These are phyloP conservation scores for Stegastes partitus DNA, from an alignment of 2,113 vertebrate species.

Conservation along the genomic window DNA sequence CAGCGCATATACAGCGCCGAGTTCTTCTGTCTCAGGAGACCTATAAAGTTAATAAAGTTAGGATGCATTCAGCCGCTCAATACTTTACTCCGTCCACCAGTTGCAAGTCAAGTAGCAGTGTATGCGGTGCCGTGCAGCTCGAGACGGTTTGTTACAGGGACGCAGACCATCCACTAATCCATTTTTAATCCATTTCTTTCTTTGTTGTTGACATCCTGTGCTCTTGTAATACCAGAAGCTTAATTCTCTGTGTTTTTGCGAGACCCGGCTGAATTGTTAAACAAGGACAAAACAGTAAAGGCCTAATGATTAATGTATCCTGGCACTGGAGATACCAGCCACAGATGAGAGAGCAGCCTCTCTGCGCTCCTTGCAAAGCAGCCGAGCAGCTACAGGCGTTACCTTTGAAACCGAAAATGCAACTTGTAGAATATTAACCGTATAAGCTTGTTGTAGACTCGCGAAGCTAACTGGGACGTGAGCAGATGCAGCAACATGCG, in stretches of 20 bases:
- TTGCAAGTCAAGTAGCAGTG: conserved; percentile 17
- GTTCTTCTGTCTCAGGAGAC: neutral
- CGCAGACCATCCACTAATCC: conserved; percentile 24
- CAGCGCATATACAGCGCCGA: neutral
- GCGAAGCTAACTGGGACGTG: conserved; percentile 17
- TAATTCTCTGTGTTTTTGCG: conserved; percentile 22
- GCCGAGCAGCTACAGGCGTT: conserved; percentile 24
- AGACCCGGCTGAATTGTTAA: conserved; percentile 36
- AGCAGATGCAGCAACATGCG: conserved; percentile 13
- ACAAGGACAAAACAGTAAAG: conserved; percentile 35
- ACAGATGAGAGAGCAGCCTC: conserved; percentile 34
- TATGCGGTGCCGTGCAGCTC: conserved; percentile 11
- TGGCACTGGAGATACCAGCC: conserved; percentile 9
- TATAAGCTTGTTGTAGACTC: conserved; percentile 16
- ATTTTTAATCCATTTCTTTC: conserved; percentile 49
- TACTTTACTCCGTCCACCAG: neutral
- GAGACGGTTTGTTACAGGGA: conserved; percentile 22
- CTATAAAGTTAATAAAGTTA: neutral
- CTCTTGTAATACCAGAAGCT: conserved; percentile 41
- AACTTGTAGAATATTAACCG: conserved; percentile 39
- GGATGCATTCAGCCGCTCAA: conserved; percentile 20
- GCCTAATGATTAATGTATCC: conserved; percentile 35
- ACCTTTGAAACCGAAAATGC: conserved; percentile 45
- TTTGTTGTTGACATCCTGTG: conserved; percentile 38
- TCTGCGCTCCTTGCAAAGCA: conserved; percentile 9